Evolutionary conservation across 2,888 invertebrate genomes (phyloP).

Genomic region (Dryobota labecula): DNA sequence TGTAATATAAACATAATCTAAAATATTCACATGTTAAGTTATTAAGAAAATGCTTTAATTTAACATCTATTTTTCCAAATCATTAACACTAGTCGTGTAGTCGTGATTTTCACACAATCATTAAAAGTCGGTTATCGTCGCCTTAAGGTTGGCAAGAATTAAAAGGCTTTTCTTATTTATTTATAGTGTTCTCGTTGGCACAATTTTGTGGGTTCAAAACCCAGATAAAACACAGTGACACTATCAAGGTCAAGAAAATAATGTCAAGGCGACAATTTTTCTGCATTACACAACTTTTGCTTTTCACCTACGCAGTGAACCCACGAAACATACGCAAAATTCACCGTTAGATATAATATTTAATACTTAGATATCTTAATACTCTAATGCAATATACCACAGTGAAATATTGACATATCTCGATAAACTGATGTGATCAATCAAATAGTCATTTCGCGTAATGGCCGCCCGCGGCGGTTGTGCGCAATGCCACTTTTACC

Average conservation of each 20-base stretch:
- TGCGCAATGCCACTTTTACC: conserved; percentile 48
- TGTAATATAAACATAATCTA: too few relatives aligned
- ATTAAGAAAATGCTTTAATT: too few relatives aligned
- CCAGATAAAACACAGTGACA: background rate
- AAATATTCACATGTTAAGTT: too few relatives aligned
- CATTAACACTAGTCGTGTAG: too few relatives aligned
- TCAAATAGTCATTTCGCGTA: conserved; percentile 61
- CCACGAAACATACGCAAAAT: conserved; percentile 35
- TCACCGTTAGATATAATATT: conserved; percentile 25
- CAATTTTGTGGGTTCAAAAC: conserved; percentile 5
- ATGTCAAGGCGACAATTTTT: conserved; percentile 45
- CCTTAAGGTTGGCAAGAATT: too few relatives aligned
- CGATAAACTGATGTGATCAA: conserved; percentile 57
- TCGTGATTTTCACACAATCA: too few relatives aligned
- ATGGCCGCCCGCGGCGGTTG: conserved; percentile 62
- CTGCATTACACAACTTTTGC: background rate
- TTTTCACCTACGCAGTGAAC: conserved; percentile 38
- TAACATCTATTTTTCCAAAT: too few relatives aligned
- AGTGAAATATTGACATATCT: conserved; percentile 56
- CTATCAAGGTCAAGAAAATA: conserved; percentile 11
- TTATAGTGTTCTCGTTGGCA: background rate
- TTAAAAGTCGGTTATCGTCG: too few relatives aligned
- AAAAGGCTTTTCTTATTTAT: too few relatives aligned
- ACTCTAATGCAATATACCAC: conserved; percentile 54
- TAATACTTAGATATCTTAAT: conserved; percentile 32